Conservation (phyloP, 2,113 vertebrate species). For the Mesoclemmys tuberculata region DNA sequence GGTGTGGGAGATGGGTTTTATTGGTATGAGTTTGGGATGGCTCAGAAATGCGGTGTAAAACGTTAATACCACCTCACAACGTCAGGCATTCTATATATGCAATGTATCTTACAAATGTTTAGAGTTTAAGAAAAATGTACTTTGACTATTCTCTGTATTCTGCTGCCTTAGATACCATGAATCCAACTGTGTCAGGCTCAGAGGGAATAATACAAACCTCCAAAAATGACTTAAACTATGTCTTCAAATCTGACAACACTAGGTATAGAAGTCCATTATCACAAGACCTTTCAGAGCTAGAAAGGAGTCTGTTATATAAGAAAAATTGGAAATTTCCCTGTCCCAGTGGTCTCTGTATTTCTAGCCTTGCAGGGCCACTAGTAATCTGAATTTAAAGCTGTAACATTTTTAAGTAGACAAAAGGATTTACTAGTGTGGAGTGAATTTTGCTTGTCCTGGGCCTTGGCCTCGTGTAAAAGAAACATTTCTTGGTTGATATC, state of each 20-base stretch:
- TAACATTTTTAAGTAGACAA: background rate
- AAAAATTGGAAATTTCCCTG: background rate
- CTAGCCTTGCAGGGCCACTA: background rate
- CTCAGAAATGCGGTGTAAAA: background rate
- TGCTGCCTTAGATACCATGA: background rate
- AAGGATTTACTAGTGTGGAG: background rate
- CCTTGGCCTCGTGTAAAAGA: background rate
- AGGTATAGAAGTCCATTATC: background rate
- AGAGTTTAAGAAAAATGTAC: background rate
- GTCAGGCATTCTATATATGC: background rate
- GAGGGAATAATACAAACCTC: background rate
- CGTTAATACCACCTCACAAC: background rate
- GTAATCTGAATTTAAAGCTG: background rate
- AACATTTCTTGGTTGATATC: background rate
- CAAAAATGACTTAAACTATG: background rate
- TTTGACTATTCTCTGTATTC: background rate
- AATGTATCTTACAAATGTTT: slow-evolving; percentile 7
- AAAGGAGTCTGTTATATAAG: background rate
- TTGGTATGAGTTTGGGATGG: slow-evolving; percentile 3
- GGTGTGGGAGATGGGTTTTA: background rate
- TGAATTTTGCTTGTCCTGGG: background rate
- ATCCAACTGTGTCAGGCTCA: background rate
- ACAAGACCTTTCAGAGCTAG: background rate
- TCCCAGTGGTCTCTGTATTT: background rate
- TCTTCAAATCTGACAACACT: background rate